Evolutionary conservation across 2,888 invertebrate species (phyloP).

Genomic region (Tipula vernalis): DNA sequence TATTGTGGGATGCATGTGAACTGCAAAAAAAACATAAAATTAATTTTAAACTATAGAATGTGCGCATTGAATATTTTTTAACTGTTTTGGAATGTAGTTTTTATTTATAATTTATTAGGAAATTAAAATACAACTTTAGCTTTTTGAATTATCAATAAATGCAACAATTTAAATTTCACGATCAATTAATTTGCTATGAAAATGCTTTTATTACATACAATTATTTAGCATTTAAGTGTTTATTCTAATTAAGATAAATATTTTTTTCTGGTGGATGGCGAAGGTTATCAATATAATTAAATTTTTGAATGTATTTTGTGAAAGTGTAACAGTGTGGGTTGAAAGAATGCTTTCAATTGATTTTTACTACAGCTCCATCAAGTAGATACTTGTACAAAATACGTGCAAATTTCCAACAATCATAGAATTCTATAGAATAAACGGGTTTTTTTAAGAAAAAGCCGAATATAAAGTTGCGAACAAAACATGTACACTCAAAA

Average conservation of each 20-base stretch:
- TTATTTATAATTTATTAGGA: background rate
- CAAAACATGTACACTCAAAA: too few relatives aligned
- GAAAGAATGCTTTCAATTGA: background rate
- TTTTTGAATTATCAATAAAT: background rate
- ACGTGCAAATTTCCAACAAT: too few relatives aligned
- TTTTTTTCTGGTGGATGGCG: background rate
- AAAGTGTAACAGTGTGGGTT: too few relatives aligned
- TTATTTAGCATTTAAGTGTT: background rate
- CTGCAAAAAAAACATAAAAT: too few relatives aligned
- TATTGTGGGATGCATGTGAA: too few relatives aligned
- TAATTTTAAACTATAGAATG: too few relatives aligned
- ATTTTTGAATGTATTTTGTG: background rate
- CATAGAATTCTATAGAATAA: too few relatives aligned
- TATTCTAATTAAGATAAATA: background rate
- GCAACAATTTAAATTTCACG: slow-evolving; percentile 4
- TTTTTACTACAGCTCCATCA: too few relatives aligned
- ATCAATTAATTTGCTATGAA: background rate
- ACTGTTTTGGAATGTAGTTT: background rate
- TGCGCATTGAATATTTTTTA: background rate
- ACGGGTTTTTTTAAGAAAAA: too few relatives aligned
- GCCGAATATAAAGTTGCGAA: too few relatives aligned
- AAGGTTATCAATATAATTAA: background rate
- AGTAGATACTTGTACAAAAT: too few relatives aligned
- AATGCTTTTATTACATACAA: background rate
- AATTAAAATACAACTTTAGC: background rate